phyloP scores from a whole-genome alignment of 64 coral and sea anemone species.

The Hydrozoanthus tunicans region DNA sequence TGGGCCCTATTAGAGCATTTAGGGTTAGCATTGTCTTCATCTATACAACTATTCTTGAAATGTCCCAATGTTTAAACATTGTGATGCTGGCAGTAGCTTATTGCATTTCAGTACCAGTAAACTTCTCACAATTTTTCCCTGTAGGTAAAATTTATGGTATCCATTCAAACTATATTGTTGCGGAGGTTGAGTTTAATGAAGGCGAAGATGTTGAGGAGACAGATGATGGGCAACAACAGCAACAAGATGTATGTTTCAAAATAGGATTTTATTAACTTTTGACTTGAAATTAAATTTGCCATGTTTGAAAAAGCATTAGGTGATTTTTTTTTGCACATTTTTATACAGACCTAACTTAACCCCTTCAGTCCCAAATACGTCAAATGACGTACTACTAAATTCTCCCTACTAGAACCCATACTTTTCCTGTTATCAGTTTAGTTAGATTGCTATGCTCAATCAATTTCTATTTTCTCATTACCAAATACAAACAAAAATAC shows the following conservation, averaged over 20 bases:
- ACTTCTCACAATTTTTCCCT: constrained; percentile 11
- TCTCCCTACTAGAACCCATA: no score
- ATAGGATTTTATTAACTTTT: neutral
- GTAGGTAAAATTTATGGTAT: constrained; percentile 94
- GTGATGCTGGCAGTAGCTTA: no score
- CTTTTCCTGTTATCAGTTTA: no score
- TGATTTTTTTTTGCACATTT: neutral
- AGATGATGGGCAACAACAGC: constrained; percentile 49
- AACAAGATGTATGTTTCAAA: constrained; percentile 47
- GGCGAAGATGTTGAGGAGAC: constrained; percentile 87
- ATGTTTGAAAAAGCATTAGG: neutral
- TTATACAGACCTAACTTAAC: neutral
- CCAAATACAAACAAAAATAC: no score
- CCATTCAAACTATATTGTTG: constrained; percentile 88
- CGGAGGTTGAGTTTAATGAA: constrained; percentile 97
- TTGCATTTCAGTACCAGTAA: neutral
- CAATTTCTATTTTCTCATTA: no score
- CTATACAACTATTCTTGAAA: no score
- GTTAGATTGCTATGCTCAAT: no score
- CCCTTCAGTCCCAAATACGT: no score
- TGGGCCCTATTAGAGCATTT: no score
- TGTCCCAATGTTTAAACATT: no score
- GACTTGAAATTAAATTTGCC: neutral
- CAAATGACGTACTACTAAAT: no score
- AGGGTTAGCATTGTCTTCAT: no score